phyloP scores from a whole-genome alignment of 2,888 invertebrate genomes.

The Galerucella pusilla region DNA sequence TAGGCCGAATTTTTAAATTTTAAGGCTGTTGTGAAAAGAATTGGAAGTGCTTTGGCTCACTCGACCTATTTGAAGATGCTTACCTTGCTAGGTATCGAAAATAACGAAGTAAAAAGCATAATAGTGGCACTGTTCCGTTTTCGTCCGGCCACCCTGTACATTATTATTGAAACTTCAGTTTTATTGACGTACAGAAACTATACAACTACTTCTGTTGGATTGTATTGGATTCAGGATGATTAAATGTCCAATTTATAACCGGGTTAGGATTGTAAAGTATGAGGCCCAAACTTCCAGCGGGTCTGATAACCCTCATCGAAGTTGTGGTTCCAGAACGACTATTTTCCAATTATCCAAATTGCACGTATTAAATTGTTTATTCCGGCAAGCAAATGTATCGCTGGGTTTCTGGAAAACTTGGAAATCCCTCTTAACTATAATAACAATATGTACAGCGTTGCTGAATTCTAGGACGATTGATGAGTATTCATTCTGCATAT shows the following conservation, averaged over 20 bases:
- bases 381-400: not conserved
- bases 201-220: not conserved
- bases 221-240: not conserved
- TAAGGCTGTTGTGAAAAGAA: too few species aligned
- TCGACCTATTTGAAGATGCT: too few species aligned
- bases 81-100: too few species aligned
- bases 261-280: not conserved
- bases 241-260: not conserved
- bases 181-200: not conserved
- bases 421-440: not conserved
- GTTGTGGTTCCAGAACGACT: slow-evolving; percentile 4
- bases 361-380: slow-evolving; percentile 3
- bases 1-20: too few species aligned
- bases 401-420: not conserved
- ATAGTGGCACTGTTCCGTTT: too few species aligned
- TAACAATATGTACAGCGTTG: too few species aligned
- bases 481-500: too few species aligned
- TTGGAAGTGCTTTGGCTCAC: too few species aligned
- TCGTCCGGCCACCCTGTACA: too few species aligned
- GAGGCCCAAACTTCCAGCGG: slow-evolving; percentile 12
- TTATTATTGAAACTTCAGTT: not conserved
- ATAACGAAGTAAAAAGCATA: too few species aligned
- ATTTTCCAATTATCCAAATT: slow-evolving; percentile 8
- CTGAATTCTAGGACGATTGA: too few species aligned
- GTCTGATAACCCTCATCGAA: slow-evolving; percentile 14